phyloP scores from a whole-genome alignment of 2,113 vertebrate species.

The Leucosticte australis region DNA sequence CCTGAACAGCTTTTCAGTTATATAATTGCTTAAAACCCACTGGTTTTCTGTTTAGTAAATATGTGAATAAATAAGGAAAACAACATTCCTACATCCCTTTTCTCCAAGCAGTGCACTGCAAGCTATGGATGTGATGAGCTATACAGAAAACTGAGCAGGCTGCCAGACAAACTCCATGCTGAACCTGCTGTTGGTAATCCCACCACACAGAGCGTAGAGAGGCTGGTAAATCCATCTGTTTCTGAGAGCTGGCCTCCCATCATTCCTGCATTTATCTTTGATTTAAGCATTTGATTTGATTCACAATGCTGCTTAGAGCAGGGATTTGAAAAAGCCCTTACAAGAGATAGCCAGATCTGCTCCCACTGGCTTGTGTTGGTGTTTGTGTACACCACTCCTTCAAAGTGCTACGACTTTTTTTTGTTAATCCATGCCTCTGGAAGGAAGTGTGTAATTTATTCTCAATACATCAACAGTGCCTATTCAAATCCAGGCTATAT shows the following conservation, averaged over 20 bases:
- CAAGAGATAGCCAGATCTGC: background rate
- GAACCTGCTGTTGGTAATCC: background rate
- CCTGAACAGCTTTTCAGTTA: background rate
- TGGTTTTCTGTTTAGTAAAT: background rate
- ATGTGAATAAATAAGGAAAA: background rate
- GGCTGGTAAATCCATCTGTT: background rate
- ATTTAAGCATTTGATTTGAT: background rate
- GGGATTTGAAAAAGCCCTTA: background rate
- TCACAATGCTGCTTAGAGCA: background rate
- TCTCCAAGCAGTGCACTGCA: rapidly evolving
- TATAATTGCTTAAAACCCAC: background rate
- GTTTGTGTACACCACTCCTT: background rate
- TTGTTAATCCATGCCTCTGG: background rate
- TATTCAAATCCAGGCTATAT: background rate
- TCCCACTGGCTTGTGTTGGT: background rate
- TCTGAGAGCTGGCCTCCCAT: background rate
- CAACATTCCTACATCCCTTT: background rate
- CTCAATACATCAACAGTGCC: background rate
- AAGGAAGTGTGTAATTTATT: background rate
- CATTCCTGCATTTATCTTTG: background rate
- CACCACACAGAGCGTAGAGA: background rate
- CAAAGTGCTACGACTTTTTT: background rate
- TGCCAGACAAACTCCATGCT: background rate
- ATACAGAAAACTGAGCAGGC: background rate
- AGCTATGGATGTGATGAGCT: background rate